Conservation (phyloP, 2,888 invertebrate genomes). For the Drymonia ruficornis region DNA sequence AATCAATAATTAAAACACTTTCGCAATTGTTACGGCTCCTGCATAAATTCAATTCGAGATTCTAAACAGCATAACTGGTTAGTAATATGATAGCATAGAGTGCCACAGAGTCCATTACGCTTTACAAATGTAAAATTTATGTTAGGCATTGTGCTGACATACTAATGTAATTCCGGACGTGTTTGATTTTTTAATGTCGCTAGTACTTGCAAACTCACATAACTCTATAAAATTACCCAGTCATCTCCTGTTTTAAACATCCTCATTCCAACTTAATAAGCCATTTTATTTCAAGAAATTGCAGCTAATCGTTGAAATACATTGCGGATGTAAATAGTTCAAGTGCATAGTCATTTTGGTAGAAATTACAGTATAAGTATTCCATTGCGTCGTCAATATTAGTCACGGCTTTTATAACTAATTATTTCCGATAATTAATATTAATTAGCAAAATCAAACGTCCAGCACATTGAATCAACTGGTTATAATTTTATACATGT, state of each 20-base stretch:
- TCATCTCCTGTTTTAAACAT: too few species aligned
- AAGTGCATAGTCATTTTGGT: too few species aligned
- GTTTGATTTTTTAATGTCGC: background rate
- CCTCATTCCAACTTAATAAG: too few species aligned
- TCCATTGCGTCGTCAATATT: background rate
- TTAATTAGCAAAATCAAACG: background rate
- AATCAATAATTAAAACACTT: slow-evolving; percentile 52
- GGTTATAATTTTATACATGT: slow-evolving; percentile 20
- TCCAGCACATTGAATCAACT: background rate
- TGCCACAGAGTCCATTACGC: slow-evolving; percentile 15
- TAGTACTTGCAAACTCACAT: too few species aligned
- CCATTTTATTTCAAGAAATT: too few species aligned
- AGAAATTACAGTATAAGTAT: too few species aligned
- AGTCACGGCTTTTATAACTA: too few species aligned
- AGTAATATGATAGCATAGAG: slow-evolving; percentile 4
- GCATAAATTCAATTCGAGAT: slow-evolving; percentile 34
- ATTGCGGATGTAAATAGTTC: too few species aligned
- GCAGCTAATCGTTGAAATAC: too few species aligned
- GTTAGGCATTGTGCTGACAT: background rate
- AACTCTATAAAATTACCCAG: background rate
- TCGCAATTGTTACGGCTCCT: slow-evolving; percentile 44
- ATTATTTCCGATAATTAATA: too few species aligned
- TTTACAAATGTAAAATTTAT: slow-evolving; percentile 1
- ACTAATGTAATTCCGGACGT: background rate
- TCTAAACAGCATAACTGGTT: slow-evolving; percentile 20